A percentile compares a stretch with the other conserved stretches of the same genome.
Evolutionary conservation across 2,113 vertebrate species (phyloP).

Genomic region (Gorilla gorilla): DNA sequence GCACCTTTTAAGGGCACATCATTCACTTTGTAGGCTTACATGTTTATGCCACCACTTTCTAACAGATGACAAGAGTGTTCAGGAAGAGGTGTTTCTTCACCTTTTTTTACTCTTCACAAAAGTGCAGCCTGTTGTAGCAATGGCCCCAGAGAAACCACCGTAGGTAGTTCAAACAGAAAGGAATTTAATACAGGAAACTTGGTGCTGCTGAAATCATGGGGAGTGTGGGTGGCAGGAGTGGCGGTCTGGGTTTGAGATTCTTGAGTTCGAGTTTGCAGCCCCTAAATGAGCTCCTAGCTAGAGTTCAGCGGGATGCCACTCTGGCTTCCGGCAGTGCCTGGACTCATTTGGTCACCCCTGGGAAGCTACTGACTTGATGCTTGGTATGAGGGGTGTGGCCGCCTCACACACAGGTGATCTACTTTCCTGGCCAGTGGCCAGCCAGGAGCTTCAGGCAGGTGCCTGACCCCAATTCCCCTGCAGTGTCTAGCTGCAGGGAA

Average conservation of each 20-base stretch:
- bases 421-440: background rate
- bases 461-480: background rate
- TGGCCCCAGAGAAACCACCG: background rate
- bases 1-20: background rate
- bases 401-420: background rate
- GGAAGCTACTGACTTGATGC: background rate
- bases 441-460: background rate
- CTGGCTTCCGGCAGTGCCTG: background rate
- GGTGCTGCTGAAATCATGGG: background rate
- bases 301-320: background rate
- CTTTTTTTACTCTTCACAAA: background rate
- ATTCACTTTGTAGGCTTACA: background rate
- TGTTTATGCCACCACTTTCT: background rate
- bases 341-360: fast-evolving
- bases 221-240: background rate
- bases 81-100: background rate
- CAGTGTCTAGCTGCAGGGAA: background rate
- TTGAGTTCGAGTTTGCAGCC: background rate
- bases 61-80: background rate
- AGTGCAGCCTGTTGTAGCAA: background rate
- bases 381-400: background rate
- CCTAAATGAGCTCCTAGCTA: background rate
- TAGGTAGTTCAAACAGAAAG: background rate
- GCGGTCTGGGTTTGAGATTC: background rate
- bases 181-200: background rate